Evolutionary conservation across 2,797 vertebrate species (phyloP), one percentile per base, ranked within the genome.

Genomic region (Cossypha polioptera): DNA sequence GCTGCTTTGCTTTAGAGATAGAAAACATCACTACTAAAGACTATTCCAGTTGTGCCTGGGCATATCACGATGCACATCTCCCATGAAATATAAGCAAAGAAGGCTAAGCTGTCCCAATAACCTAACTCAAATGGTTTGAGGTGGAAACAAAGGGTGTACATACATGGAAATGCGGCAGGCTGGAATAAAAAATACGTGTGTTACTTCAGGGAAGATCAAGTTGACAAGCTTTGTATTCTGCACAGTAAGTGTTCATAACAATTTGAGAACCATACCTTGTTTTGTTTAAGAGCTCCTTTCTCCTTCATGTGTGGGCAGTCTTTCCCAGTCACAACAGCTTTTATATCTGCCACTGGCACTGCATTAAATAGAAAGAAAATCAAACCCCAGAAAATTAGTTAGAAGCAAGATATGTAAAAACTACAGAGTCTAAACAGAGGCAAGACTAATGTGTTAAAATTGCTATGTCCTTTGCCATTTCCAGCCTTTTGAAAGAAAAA

Each of bases 301-400:
- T 99, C 99, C 98, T 99, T 99, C 99, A 99, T 99, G 96, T 99
- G 99, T 96, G 99, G 99, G 96, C 99, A 99, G 97, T 99, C 99
- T 96, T 99, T 99, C 96, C 99, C 99, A 57, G 99, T 99, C 98
- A 99, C 98, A 96, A 99, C 98, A 84, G 99, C 99, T 98, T 99
- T 99, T 98, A 99, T 99, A 97, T 99, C 99, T 96, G 99, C 99
- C 98, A 99, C 99, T 35, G 99, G 99, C 97, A 99, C 99, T 99
- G 98, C 65, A 97, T 97, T 75, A 77, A 89, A 89, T 86, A 81
- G 58, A 83, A 76, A 84, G 33, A 91, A 92, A 81, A 66, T 47
- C 35, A 83, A 96, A 94, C 31, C 5, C 4, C 51, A 96, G 86
- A 95, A 90, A 96, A 96, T 33, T 36, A 86, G 45, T 89, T 83